These are phyloP conservation scores for Tipula vernalis DNA, from an alignment of 2,888 invertebrate genomes.

Conservation along the genomic window DNA sequence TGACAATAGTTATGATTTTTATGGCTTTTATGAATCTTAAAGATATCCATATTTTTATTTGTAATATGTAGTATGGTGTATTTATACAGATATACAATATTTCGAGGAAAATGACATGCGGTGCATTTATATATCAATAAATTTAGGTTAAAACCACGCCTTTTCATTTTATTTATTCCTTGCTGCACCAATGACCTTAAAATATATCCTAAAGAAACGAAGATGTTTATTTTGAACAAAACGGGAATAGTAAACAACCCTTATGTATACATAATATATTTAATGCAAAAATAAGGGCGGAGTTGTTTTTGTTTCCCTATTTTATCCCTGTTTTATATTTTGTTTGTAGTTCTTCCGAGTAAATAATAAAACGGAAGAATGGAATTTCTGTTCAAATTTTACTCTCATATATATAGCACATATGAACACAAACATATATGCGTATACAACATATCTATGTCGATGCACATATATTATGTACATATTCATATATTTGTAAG, in stretches of 20 bases:
- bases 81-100: not conserved
- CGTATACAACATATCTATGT: not conserved
- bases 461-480: not conserved
- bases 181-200: slow-evolving; percentile 4
- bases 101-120: not conserved
- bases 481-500: not conserved
- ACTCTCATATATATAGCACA: not conserved
- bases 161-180: not conserved
- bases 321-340: not conserved
- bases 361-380: not conserved
- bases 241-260: not conserved
- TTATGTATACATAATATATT: not conserved
- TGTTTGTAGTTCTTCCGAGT: not conserved
- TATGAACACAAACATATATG: not conserved
- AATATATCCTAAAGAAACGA: not conserved
- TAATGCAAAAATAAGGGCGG: not conserved
- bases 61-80: not conserved
- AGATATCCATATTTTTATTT: not conserved
- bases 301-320: not conserved
- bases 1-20: not conserved
- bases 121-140: not conserved
- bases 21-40: not conserved
- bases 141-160: not conserved
- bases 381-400: not conserved
- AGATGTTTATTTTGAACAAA: not conserved